Evolutionary conservation across 2,797 vertebrate species (phyloP).

Genomic region (Galaxias olidus): DNA sequence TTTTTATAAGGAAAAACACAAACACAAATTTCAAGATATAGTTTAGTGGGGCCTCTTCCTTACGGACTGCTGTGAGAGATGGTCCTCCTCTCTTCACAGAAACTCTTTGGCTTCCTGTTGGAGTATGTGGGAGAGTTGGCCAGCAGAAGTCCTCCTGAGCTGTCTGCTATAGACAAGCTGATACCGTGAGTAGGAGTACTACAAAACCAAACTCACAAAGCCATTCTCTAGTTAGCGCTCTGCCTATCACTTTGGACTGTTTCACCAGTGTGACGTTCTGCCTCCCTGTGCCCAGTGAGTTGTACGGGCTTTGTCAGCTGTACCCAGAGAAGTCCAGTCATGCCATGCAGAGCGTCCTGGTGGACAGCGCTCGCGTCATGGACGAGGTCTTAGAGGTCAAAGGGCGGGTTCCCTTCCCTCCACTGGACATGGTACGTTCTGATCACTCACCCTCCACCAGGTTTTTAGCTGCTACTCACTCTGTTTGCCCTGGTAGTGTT

Average conservation of each 20-base stretch:
- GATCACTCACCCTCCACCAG: background rate
- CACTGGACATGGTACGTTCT: conserved; percentile 80
- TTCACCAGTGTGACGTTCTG: fast-evolving
- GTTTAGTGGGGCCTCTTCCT: too few relatives aligned
- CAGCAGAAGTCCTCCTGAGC: conserved; percentile 75
- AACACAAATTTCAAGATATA: too few relatives aligned
- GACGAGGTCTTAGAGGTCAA: conserved; percentile 83
- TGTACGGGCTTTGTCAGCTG: conserved; percentile 88
- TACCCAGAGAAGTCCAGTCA: conserved; percentile 83
- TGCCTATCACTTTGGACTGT: background rate
- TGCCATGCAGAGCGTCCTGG: conserved; percentile 76
- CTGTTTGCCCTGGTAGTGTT: too few relatives aligned
- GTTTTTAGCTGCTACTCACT: too few relatives aligned
- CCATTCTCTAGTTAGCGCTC: background rate
- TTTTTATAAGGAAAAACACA: too few relatives aligned
- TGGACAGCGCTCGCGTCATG: conserved; percentile 82
- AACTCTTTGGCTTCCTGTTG: conserved; percentile 88
- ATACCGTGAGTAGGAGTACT: conserved; percentile 78
- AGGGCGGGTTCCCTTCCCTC: conserved; percentile 78
- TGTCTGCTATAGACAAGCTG: conserved; percentile 80
- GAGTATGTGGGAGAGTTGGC: conserved; percentile 89
- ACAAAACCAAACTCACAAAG: background rate
- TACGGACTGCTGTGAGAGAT: too few relatives aligned
- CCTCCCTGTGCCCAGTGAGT: conserved; percentile 67
- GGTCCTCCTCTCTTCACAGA: conserved; percentile 73